phyloP scores from a whole-genome alignment of 92 coral and sea anemone species.

The Porites rus region DNA sequence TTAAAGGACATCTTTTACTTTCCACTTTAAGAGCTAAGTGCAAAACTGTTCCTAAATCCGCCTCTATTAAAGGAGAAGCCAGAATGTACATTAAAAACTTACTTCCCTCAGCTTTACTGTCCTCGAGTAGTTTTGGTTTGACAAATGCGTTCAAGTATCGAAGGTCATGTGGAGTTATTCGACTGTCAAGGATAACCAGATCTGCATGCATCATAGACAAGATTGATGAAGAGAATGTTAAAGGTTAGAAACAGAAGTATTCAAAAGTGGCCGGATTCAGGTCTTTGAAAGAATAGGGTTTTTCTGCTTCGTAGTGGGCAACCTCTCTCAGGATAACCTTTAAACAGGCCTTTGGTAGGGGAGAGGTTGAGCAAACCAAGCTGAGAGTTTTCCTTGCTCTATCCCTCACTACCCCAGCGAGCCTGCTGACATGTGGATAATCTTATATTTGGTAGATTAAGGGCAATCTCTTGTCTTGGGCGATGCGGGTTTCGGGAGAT shows the following conservation, averaged over 20 bases:
- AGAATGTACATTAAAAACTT: constrained; percentile 31
- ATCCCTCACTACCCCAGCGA: no score
- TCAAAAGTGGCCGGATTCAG: not conserved
- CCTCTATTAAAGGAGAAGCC: not conserved
- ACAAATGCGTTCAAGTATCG: constrained; percentile 65
- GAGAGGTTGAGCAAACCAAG: no score
- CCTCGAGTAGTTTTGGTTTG: constrained; percentile 76
- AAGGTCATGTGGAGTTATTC: constrained; percentile 71
- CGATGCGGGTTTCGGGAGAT: no score
- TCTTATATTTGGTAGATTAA: no score
- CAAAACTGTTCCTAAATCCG: not conserved
- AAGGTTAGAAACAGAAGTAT: not conserved
- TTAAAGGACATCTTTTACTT: no score
- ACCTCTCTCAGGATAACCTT: no score
- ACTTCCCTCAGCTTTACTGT: constrained; percentile 80
- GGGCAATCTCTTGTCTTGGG: no score
- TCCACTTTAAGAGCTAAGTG: no score
- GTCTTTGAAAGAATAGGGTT: not conserved
- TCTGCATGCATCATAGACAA: constrained; percentile 65
- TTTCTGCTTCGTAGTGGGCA: no score
- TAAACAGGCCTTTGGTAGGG: no score
- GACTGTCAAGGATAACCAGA: constrained; percentile 61
- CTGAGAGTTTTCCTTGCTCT: no score
- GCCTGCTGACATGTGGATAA: no score
- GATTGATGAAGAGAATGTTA: not conserved